A percentile compares a stretch with the other conserved stretches of the same genome.
These are phyloP conservation scores for Zoroaster sp. DNA, from an alignment of 53 echinoderm and acorn worm genomes.

Conservation along the genomic window DNA sequence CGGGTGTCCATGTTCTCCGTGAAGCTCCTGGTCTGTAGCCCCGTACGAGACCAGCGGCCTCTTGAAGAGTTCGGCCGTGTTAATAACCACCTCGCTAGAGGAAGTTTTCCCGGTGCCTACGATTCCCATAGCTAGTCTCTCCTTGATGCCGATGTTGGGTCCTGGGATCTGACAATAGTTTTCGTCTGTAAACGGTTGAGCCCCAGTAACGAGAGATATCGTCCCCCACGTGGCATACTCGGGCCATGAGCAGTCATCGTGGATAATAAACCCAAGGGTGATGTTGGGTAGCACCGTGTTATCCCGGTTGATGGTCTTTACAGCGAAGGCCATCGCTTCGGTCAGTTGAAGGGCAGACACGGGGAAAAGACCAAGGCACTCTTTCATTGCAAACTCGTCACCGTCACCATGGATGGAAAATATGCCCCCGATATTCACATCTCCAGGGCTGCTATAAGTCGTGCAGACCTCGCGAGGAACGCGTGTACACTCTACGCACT, in stretches of 20 bases:
- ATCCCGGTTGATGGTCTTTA: conserved; percentile 16
- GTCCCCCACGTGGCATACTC: conserved; percentile 36
- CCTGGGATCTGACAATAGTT: conserved; percentile 9
- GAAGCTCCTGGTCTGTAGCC: conserved; percentile 14
- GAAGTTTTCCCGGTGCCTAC: conserved; percentile 20
- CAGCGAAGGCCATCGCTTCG: conserved; percentile 44
- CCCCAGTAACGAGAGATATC: conserved; percentile 1
- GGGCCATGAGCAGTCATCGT: conserved; percentile 33
- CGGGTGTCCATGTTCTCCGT: background rate
- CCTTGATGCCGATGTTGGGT: background rate
- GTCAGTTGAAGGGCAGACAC: conserved; percentile 2
- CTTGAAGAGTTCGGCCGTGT: conserved; percentile 12
- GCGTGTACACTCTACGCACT: background rate
- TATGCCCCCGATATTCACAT: conserved; percentile 24
- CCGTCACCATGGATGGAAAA: conserved; percentile 18
- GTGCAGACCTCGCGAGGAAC: conserved; percentile 7
- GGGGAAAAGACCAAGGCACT: background rate
- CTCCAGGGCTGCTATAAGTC: background rate
- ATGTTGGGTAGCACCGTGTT: conserved; percentile 2
- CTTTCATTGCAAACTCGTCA: background rate
- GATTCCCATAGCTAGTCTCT: background rate
- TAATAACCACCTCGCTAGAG: conserved; percentile 7
- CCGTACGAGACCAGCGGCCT: conserved; percentile 30
- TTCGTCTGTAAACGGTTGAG: background rate
- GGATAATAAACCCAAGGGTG: conserved; percentile 33